These are phyloP conservation scores for Steinernema carpocapsae DNA, from an alignment of 2,888 invertebrate species.

Conservation along the genomic window DNA sequence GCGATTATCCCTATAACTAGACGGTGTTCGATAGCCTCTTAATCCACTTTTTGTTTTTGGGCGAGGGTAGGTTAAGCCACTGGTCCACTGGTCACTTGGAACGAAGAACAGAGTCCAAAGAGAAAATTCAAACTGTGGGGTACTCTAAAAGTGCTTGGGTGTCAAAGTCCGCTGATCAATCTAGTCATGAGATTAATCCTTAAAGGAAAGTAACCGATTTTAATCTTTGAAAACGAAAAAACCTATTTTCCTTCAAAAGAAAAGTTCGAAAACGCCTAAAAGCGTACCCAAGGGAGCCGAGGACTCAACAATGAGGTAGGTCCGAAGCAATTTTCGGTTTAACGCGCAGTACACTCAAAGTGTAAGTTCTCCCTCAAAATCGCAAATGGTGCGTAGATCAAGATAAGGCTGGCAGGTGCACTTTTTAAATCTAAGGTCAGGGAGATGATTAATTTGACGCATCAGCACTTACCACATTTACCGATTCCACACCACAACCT, in stretches of 20 bases:
- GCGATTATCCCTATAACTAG: constrained; percentile 20
- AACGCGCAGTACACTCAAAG: background rate
- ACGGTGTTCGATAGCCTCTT: constrained; percentile 2
- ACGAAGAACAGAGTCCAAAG: background rate
- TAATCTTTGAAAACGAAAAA: too few relatives aligned
- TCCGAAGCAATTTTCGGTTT: background rate
- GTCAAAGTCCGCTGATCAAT: too few relatives aligned
- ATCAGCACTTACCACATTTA: background rate
- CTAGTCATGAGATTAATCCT: too few relatives aligned
- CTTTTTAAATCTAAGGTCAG: constrained; percentile 25
- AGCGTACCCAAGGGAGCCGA: background rate
- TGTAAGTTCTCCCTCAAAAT: background rate
- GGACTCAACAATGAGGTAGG: background rate
- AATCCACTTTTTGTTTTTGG: constrained; percentile 29
- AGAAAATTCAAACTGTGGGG: too few relatives aligned
- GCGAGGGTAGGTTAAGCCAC: background rate
- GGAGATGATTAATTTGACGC: constrained; percentile 22
- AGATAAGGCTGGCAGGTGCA: constrained; percentile 8
- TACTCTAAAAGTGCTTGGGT: too few relatives aligned
- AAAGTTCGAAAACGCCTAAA: background rate
- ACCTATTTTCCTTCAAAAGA: too few relatives aligned
- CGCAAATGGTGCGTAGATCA: background rate
- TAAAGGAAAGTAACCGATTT: too few relatives aligned
- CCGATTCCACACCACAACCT: background rate
- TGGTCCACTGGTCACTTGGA: background rate